These are phyloP conservation scores for Pollachius pollachius DNA, from an alignment of 2,113 vertebrate genomes.

Conservation along the genomic window DNA sequence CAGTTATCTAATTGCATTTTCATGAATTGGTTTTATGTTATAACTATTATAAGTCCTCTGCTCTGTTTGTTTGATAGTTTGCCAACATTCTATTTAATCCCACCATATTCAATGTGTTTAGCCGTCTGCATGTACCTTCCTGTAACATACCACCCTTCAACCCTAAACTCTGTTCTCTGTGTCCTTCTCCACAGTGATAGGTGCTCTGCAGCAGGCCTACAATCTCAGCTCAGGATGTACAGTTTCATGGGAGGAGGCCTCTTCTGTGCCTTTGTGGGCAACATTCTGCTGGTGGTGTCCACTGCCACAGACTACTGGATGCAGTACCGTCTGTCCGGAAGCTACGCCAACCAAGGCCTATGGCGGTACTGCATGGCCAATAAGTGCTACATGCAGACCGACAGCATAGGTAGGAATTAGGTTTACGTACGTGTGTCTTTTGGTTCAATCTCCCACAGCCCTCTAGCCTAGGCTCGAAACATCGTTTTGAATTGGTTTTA, in stretches of 20 bases:
- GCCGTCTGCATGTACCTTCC: too few relatives aligned
- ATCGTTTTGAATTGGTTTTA: too few relatives aligned
- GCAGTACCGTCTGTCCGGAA: constrained; percentile 82
- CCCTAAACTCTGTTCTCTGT: neutral
- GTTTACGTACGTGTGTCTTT: too few relatives aligned
- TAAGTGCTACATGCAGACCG: constrained; percentile 84
- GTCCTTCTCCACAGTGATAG: constrained; percentile 14
- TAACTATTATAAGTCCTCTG: too few relatives aligned
- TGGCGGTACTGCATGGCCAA: constrained; percentile 83
- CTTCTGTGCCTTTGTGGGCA: constrained; percentile 83
- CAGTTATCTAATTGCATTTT: neutral
- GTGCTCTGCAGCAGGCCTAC: constrained; percentile 40
- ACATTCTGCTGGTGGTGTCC: constrained; percentile 81
- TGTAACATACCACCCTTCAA: neutral
- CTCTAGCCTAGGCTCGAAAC: too few relatives aligned
- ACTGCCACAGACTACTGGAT: constrained; percentile 85
- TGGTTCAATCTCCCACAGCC: too few relatives aligned
- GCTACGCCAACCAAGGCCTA: constrained; percentile 83
- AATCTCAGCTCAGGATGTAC: constrained; percentile 75
- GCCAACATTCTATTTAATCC: too few relatives aligned
- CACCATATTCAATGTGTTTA: neutral
- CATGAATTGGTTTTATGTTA: neutral
- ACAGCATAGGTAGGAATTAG: constrained; percentile 76
- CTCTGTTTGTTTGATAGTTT: too few relatives aligned
- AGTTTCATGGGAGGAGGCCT: constrained; percentile 86